These are phyloP conservation scores for Melanargia galathea DNA, from an alignment of 2,888 invertebrate genomes.

Conservation along the genomic window DNA sequence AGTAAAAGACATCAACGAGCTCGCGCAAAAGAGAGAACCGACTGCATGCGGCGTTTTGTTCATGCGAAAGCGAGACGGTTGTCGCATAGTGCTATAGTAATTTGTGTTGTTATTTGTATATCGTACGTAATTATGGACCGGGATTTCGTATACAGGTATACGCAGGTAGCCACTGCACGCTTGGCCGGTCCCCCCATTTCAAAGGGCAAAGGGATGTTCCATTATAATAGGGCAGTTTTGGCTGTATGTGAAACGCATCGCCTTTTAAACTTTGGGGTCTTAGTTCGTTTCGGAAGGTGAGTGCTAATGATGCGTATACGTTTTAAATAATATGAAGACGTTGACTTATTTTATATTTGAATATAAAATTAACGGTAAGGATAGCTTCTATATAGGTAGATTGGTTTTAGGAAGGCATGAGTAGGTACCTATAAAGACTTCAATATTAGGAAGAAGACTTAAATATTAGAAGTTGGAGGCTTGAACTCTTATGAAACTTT, in stretches of 20 bases:
- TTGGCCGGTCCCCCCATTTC: slow-evolving; percentile 74
- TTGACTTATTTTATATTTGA: slow-evolving; percentile 2
- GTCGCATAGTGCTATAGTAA: slow-evolving; percentile 52
- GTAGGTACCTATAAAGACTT: too few species aligned
- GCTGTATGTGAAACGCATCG: slow-evolving; percentile 55
- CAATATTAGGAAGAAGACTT: too few species aligned
- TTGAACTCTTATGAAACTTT: too few species aligned
- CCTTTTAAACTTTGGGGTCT: slow-evolving; percentile 59
- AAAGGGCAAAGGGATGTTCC: slow-evolving; percentile 69
- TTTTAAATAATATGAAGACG: slow-evolving; percentile 50
- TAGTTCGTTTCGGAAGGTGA: slow-evolving; percentile 65
- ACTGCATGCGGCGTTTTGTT: slow-evolving; percentile 48
- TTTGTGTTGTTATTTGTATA: slow-evolving; percentile 56
- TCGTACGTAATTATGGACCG: slow-evolving; percentile 66
- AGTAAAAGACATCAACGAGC: slow-evolving; percentile 79
- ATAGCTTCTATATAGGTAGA: not conserved
- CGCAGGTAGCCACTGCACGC: slow-evolving; percentile 72
- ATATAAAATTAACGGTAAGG: not conserved
- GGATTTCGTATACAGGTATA: slow-evolving; percentile 71
- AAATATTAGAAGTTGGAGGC: too few species aligned
- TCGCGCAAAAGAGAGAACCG: slow-evolving; percentile 53
- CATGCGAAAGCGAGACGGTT: slow-evolving; percentile 65
- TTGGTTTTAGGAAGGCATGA: not conserved
- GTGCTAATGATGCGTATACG: slow-evolving; percentile 65
- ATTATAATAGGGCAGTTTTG: slow-evolving; percentile 59